Percentiles rank a stretch among this genome's conserved stretches.
These are phyloP conservation scores for Eilema depressum DNA, from an alignment of 2,888 invertebrate species.

Conservation along the genomic window DNA sequence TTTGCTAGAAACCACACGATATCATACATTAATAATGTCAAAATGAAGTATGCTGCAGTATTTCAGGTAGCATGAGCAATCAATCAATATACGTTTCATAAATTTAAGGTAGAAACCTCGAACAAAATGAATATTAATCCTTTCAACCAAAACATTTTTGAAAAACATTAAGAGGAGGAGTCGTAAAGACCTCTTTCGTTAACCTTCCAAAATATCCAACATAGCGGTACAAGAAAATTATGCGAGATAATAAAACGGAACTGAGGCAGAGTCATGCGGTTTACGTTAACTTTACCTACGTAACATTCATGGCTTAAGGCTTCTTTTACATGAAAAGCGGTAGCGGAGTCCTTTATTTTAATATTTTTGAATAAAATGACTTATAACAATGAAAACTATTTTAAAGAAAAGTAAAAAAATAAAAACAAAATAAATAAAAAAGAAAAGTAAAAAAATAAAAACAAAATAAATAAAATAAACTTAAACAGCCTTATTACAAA, in stretches of 20 bases:
- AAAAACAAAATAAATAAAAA: too few relatives aligned
- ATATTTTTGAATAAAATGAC: neutral
- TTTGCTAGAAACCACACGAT: too few relatives aligned
- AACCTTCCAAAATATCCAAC: slow-evolving; percentile 24
- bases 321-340: neutral
- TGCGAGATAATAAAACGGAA: slow-evolving; percentile 19
- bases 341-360: slow-evolving; percentile 3
- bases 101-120: neutral
- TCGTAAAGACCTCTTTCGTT: neutral
- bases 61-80: neutral
- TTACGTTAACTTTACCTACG: slow-evolving; percentile 18
- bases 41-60: neutral
- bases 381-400: too few relatives aligned
- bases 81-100: neutral
- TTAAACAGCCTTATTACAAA: too few relatives aligned
- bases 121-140: neutral
- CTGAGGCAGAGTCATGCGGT: slow-evolving; percentile 15
- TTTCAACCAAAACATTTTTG: neutral
- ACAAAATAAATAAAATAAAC: too few relatives aligned
- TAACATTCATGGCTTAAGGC: slow-evolving; percentile 4
- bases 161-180: neutral
- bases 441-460: too few relatives aligned
- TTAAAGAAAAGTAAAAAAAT: too few relatives aligned
- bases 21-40: too few relatives aligned
- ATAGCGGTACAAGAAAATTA: slow-evolving; percentile 19